These are phyloP conservation scores for Drosophila atripex DNA, from an alignment of 2,888 invertebrate genomes.

Conservation along the genomic window DNA sequence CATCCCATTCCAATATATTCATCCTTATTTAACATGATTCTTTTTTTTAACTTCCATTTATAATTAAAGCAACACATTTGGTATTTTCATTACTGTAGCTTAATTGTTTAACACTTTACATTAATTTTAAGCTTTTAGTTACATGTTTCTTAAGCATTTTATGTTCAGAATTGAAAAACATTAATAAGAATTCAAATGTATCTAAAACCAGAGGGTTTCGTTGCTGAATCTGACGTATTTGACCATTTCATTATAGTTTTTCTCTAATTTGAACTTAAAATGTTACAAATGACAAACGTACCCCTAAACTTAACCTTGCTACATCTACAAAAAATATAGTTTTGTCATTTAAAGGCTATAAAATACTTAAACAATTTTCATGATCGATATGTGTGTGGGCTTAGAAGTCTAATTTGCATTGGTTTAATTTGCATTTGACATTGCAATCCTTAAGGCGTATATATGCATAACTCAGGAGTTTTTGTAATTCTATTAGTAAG, in stretches of 20 bases:
- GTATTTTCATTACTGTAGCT: constrained; percentile 35
- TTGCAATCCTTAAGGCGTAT: constrained; percentile 62
- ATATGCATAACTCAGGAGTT: constrained; percentile 42
- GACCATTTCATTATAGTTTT: too few relatives aligned
- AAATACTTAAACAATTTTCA: constrained; percentile 53
- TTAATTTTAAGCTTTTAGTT: constrained; percentile 45
- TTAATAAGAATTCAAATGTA: not conserved
- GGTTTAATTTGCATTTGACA: constrained; percentile 50
- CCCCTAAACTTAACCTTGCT: constrained; percentile 6
- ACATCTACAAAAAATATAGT: constrained; percentile 30
- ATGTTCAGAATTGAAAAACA: not conserved
- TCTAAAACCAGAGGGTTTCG: not conserved
- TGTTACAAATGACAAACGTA: too few relatives aligned
- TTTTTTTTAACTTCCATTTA: constrained; percentile 36
- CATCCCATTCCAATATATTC: constrained; percentile 46
- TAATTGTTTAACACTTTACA: constrained; percentile 67
- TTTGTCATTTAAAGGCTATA: constrained; percentile 7
- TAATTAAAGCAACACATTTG: constrained; percentile 59
- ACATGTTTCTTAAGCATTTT: constrained; percentile 32
- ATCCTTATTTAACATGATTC: constrained; percentile 51
- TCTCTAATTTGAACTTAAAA: not conserved
- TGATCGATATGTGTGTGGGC: constrained; percentile 64
- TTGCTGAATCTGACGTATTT: not conserved
- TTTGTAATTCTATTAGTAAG: constrained; percentile 17
- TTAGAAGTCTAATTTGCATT: constrained; percentile 25